A percentile compares a stretch with the other conserved stretches of the same genome.
phyloP scores from a whole-genome alignment of 2,888 invertebrate species.

The Chirona hameri region DNA sequence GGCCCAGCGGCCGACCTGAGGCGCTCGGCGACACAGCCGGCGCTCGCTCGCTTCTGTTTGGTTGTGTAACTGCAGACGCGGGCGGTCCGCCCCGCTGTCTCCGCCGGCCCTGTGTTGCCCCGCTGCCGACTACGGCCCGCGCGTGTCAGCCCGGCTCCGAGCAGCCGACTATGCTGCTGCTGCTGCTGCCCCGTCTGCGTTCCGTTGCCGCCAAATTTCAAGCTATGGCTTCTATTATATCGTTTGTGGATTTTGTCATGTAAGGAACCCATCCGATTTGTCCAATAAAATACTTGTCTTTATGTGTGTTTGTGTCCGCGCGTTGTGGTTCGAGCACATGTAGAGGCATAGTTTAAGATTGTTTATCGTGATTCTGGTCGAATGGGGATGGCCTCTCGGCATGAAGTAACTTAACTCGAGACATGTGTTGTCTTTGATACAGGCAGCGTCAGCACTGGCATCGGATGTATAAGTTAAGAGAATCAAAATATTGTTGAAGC shows the following conservation, averaged over 20 bases:
- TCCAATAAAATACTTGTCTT: slow-evolving; percentile 50
- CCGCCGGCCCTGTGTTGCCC: not conserved
- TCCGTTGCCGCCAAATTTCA: slow-evolving; percentile 37
- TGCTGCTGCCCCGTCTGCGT: not conserved
- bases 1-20: not conserved
- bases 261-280: slow-evolving; percentile 47
- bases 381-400: too few relatives aligned
- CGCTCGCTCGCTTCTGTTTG: not conserved
- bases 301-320: slow-evolving; percentile 36
- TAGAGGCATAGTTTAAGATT: too few relatives aligned
- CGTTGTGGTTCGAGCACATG: too few relatives aligned
- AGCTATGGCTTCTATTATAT: slow-evolving; percentile 44
- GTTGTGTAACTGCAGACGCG: not conserved
- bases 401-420: too few relatives aligned
- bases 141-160: not conserved
- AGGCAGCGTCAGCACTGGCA: too few relatives aligned
- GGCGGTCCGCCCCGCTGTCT: not conserved
- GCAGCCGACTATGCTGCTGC: not conserved
- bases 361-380: too few relatives aligned
- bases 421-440: too few relatives aligned
- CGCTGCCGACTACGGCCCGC: slow-evolving; percentile 7
- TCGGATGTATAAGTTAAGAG: too few relatives aligned
- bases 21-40: not conserved
- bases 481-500: too few relatives aligned
- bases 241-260: slow-evolving; percentile 45